A percentile compares a stretch with the other conserved stretches of the same genome.
Evolutionary conservation across 2,797 vertebrate species (phyloP).

Genomic region (Ambastaia sidthimunki): DNA sequence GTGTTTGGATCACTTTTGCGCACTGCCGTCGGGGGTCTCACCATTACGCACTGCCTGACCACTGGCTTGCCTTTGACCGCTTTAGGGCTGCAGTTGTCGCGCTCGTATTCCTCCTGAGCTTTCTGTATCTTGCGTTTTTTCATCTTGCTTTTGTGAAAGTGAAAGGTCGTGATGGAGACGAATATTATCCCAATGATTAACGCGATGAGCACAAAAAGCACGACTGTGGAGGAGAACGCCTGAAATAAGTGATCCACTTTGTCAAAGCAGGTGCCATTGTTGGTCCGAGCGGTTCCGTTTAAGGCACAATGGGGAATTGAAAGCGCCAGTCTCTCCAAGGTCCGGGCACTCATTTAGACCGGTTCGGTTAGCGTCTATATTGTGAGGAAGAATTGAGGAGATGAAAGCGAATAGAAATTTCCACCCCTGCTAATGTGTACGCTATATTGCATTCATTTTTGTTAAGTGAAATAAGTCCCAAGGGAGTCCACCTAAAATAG

Average conservation of each 20-base stretch:
- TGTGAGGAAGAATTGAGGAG: conserved; percentile 44
- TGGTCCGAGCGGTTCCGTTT: conserved; percentile 77
- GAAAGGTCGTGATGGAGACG: conserved; percentile 86
- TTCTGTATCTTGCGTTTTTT: conserved; percentile 89
- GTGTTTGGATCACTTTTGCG: conserved; percentile 59
- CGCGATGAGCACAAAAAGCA: conserved; percentile 83
- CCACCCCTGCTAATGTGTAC: conserved; percentile 42
- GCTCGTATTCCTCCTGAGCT: conserved; percentile 88
- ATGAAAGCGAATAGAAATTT: conserved; percentile 44
- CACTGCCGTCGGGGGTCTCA: conserved; percentile 64
- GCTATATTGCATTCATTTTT: conserved; percentile 60
- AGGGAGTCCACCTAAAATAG: conserved; percentile 61
- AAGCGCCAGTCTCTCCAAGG: conserved; percentile 83
- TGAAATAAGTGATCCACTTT: conserved; percentile 86
- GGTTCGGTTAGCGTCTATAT: conserved; percentile 65
- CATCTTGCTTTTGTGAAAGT: conserved; percentile 88
- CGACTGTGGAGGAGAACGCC: conserved; percentile 86
- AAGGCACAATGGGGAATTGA: conserved; percentile 83
- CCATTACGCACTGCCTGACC: conserved; percentile 62
- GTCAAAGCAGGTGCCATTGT: conserved; percentile 78
- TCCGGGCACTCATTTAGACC: conserved; percentile 85
- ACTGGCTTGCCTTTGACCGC: conserved; percentile 56
- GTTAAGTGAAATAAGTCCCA: conserved; percentile 52
- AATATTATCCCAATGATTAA: conserved; percentile 85
- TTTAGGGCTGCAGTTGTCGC: conserved; percentile 81